Conservation (phyloP, 2,113 vertebrate genomes). For the Haemorhous mexicanus region DNA sequence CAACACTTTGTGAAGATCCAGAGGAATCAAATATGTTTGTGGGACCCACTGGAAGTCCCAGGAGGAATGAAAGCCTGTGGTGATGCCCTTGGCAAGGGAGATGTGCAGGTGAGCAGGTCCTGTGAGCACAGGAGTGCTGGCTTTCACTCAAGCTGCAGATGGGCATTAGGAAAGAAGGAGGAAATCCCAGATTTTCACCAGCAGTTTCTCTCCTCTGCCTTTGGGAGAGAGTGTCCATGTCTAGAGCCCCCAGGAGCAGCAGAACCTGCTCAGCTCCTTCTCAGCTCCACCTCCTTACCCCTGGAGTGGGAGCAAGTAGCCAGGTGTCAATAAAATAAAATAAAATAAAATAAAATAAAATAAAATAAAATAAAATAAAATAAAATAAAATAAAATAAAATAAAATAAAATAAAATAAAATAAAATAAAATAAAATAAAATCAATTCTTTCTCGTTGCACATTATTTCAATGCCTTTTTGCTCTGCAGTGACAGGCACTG, state of each 20-base stretch:
- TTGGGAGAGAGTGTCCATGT: accelerated
- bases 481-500: background rate
- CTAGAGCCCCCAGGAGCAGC: background rate
- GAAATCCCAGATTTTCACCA: background rate
- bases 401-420: too few species aligned
- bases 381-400: background rate
- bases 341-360: background rate
- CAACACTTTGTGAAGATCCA: background rate
- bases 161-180: background rate
- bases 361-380: too few species aligned
- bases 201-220: background rate
- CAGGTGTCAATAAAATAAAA: background rate
- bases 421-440: background rate
- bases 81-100: background rate
- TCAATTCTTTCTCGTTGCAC: background rate
- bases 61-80: background rate
- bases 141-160: background rate
- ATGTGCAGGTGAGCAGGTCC: background rate
- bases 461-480: background rate
- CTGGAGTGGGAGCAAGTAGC: background rate
- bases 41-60: background rate
- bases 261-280: background rate
- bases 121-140: background rate
- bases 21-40: background rate
- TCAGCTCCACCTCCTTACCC: background rate